Evolutionary conservation across 2,113 vertebrate genomes (phyloP).

Genomic region (Larimichthys crocea): DNA sequence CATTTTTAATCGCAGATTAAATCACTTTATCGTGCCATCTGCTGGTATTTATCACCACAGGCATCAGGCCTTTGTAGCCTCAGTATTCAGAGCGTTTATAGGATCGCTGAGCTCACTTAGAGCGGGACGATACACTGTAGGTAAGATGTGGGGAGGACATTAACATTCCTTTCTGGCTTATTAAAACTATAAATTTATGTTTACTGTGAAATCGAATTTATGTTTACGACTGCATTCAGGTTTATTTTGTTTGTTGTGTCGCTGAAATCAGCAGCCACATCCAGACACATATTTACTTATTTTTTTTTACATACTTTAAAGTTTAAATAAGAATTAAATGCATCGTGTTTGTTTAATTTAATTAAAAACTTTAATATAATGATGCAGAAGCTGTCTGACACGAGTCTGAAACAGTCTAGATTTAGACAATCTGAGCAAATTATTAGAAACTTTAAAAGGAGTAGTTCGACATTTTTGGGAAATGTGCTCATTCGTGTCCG

Average conservation of each 20-base stretch:
- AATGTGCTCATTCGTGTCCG: neutral
- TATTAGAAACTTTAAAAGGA: neutral
- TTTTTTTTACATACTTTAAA: neutral
- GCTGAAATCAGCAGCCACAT: constrained; percentile 25
- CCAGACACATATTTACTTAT: neutral
- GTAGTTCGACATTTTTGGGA: neutral
- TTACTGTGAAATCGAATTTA: constrained; percentile 30
- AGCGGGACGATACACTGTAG: neutral
- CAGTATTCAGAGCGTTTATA: neutral
- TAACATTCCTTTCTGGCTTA: constrained; percentile 4
- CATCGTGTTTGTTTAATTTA: neutral
- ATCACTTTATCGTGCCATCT: neutral
- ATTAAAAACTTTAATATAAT: too few species aligned
- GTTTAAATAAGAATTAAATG: neutral
- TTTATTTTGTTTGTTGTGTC: neutral
- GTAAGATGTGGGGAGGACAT: neutral
- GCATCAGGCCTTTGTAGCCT: neutral
- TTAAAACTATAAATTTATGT: constrained; percentile 6
- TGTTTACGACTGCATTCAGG: neutral
- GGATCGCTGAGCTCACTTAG: neutral
- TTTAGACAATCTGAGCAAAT: neutral
- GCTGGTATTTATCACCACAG: neutral
- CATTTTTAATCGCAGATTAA: neutral
- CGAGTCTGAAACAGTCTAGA: neutral
- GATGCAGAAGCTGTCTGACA: neutral